phyloP scores from a whole-genome alignment of 2,113 vertebrate genomes.

The Poicephalus gulielmi region DNA sequence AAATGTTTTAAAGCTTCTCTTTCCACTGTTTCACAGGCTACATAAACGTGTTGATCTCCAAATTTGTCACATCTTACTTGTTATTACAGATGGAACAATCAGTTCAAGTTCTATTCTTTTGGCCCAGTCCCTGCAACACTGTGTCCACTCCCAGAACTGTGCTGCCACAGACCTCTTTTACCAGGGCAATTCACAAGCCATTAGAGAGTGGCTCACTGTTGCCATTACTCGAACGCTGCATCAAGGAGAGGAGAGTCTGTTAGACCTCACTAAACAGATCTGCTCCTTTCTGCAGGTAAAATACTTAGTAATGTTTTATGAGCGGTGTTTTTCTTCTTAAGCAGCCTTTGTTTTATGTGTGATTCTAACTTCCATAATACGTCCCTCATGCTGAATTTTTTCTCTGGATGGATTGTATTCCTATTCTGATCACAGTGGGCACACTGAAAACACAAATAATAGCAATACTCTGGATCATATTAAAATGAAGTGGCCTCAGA shows the following conservation, averaged over 20 bases:
- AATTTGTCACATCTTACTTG: neutral
- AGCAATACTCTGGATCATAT: neutral
- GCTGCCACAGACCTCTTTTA: constrained; percentile 96
- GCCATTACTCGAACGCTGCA: constrained; percentile 94
- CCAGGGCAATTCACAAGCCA: constrained; percentile 89
- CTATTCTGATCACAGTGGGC: neutral
- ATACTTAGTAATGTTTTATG: neutral
- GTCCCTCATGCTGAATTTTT: neutral
- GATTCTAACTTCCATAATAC: neutral
- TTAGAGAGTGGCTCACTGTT: constrained; percentile 93
- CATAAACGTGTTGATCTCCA: accelerated
- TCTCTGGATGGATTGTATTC: neutral
- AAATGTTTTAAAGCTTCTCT: neutral
- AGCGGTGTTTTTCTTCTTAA: neutral
- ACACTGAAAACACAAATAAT: neutral
- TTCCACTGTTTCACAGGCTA: neutral
- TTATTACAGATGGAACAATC: constrained; percentile 88
- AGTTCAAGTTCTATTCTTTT: constrained; percentile 91
- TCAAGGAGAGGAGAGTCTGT: constrained; percentile 93
- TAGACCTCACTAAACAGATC: constrained; percentile 95
- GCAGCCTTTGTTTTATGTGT: neutral
- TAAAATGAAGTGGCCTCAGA: neutral
- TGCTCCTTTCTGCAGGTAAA: constrained; percentile 94
- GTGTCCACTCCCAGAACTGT: constrained; percentile 89
- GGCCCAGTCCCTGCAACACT: constrained; percentile 93